Percentiles rank a stretch among this genome's conserved stretches.
Conservation (phyloP, 2,113 vertebrate species). For the Callithrix jacchus region DNA sequence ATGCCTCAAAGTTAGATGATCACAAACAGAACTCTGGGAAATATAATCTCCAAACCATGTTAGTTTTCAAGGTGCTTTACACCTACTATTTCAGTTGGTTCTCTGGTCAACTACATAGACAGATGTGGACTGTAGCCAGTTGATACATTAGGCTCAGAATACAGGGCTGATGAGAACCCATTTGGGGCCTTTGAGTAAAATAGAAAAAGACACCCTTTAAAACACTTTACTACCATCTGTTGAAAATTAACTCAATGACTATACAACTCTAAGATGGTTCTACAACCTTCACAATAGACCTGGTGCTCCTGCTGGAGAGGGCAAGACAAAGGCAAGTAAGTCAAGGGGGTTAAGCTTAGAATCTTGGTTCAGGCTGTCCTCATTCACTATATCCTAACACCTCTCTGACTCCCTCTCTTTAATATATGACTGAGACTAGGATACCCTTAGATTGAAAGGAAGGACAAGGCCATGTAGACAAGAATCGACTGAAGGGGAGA, state of each 20-base stretch:
- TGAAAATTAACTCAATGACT: neutral
- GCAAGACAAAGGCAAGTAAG: neutral
- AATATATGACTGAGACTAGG: neutral
- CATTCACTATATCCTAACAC: too few relatives aligned
- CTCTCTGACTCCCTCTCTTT: neutral
- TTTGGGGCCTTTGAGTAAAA: neutral
- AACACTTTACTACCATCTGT: neutral
- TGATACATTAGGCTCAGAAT: constrained; percentile 3
- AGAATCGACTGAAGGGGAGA: neutral
- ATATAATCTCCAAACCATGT: neutral
- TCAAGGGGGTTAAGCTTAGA: neutral
- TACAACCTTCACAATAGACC: neutral
- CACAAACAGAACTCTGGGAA: neutral
- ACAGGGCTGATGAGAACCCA: neutral
- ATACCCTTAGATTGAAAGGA: neutral
- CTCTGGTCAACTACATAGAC: neutral
- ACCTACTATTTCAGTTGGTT: neutral
- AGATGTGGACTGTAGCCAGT: neutral
- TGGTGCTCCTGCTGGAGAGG: neutral
- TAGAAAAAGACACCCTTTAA: neutral
- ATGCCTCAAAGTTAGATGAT: neutral
- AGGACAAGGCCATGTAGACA: neutral
- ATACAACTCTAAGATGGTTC: neutral
- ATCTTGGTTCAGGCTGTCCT: neutral
- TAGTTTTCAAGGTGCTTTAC: neutral